Conservation (phyloP, 1,140 invertebrate species). For the Polypedilum vanderplanki region DNA sequence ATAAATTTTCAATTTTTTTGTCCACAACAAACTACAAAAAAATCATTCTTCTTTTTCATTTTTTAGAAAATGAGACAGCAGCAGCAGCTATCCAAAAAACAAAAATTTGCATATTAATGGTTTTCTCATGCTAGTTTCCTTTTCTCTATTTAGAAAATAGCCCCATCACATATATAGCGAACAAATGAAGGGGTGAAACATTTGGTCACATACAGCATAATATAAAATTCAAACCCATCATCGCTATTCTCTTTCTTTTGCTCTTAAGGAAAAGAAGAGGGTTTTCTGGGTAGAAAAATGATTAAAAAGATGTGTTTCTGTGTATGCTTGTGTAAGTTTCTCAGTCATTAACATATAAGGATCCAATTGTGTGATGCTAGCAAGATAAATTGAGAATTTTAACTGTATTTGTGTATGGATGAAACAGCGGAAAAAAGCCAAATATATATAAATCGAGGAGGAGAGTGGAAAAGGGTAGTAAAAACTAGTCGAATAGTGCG, state of each 20-base stretch:
- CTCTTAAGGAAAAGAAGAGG: not conserved
- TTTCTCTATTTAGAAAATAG: conserved; percentile 12
- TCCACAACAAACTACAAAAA: too few species aligned
- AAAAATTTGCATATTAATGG: conserved; percentile 13
- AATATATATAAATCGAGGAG: not conserved
- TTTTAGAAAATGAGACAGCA: too few species aligned
- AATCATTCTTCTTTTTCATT: too few species aligned
- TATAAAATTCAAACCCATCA: too few species aligned
- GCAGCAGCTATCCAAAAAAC: too few species aligned
- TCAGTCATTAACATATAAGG: not conserved
- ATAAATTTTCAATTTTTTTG: too few species aligned
- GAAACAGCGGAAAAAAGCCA: not conserved
- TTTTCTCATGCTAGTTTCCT: conserved; percentile 4
- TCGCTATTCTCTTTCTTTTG: not conserved
- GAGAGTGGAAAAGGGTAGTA: conserved; percentile 9
- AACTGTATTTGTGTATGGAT: not conserved
- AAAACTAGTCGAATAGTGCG: not conserved
- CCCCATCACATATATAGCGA: not conserved
- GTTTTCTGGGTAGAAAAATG: not conserved
- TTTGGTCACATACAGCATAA: not conserved
- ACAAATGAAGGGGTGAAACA: too few species aligned
- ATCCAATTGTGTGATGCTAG: not conserved
- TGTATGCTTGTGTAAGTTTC: not conserved
- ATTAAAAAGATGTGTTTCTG: conserved; percentile 1
- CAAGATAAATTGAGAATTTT: conserved; percentile 6